Evolutionary conservation across 2,888 invertebrate species (phyloP), one percentile per base, ranked within the genome.

Genomic region (Noctua janthe): DNA sequence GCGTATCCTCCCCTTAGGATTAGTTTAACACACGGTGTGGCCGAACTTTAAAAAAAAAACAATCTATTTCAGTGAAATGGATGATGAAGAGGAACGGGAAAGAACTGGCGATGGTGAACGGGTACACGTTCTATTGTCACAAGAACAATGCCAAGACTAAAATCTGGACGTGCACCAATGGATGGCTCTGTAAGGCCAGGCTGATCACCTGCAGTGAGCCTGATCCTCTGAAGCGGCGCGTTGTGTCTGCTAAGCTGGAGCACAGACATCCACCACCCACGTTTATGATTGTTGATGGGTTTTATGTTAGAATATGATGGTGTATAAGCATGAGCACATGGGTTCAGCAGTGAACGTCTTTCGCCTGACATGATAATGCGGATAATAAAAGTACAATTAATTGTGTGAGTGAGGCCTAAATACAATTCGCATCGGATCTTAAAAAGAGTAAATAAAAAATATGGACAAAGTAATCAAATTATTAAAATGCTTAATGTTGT

Each of bases 201-300:
- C 74, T 92, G n/a, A 90, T 91, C 54, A 88, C 88, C 3, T 70
- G 74, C 67, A 86, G 17, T 49, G 74, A 82, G 6, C 11, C 47
- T 10, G 62, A 59, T 10, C 79, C 89, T 13, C 3, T 13, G n/a
- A 69, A 82, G 35, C 78, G 90, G 1, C 39, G 13, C 0, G 2
- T 91, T 2, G 1, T 87, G 5, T 76, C 88, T 20, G 83, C 95
- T 6, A 96, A 95, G 82, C 93, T 97, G 73, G 94, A 95, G 73
- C 97, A 97, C 81, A 95, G 93, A 71, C 97, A 97, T 84, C 94
- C 94, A 10, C 89, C 90, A 0, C 91, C 91, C 0, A 82, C 80
- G 0, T 92, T 88, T 71, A 29, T 89, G 8, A 88, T 93, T 43
- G 72, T 80, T 2, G 76, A 91, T 71, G 91, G 92, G 10, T 78